Evolutionary conservation across 1,140 invertebrate genomes (phyloP), one percentile per base, ranked within the genome.

Genomic region (Brachystomella parvula): DNA sequence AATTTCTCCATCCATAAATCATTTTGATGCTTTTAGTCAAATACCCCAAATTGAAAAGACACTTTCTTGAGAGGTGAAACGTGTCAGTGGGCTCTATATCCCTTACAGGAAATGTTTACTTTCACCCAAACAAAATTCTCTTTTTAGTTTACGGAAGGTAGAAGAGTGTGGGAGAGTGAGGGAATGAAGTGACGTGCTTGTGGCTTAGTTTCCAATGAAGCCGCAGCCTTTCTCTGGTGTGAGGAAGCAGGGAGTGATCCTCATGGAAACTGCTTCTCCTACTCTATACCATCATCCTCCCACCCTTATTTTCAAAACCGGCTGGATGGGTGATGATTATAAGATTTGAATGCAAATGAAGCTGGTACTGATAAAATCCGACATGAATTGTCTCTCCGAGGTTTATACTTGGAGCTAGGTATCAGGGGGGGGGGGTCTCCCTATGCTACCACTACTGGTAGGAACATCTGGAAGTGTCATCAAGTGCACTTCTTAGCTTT

Each of bases 401-500:
- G 39, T 44, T 44, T n/a, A n/a, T 12, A 44, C n/a, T 44, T 44
- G 39, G n/a, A 44, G n/a, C 39, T 44, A 12, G n/a, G n/a, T 44
- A n/a, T n/a, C 39, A 12, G n/a, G n/a, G n/a, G n/a, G n/a, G n/a
- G n/a, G n/a, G n/a, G n/a, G n/a, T n/a, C n/a, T n/a, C n/a, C n/a
- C n/a, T n/a, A n/a, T n/a, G n/a, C n/a, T n/a, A n/a, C n/a, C n/a
- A n/a, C n/a, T n/a, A n/a, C n/a, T n/a, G n/a, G n/a, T n/a, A 2
- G 17, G 28, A n/a, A 33, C 29, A 29, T 47, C 26, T 63, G 61
- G 61, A 63, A 39, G 39, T 63, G 61, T 63, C 61, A 63, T 49
- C 39, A 63, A 63, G 61, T 49, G 29, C 61, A 19, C 61, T 63
- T 63, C 47, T 44, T n/a, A n/a, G n/a, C n/a, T n/a, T n/a, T n/a